Conservation (phyloP, 2,113 vertebrate genomes). For the Empidonax traillii region DNA sequence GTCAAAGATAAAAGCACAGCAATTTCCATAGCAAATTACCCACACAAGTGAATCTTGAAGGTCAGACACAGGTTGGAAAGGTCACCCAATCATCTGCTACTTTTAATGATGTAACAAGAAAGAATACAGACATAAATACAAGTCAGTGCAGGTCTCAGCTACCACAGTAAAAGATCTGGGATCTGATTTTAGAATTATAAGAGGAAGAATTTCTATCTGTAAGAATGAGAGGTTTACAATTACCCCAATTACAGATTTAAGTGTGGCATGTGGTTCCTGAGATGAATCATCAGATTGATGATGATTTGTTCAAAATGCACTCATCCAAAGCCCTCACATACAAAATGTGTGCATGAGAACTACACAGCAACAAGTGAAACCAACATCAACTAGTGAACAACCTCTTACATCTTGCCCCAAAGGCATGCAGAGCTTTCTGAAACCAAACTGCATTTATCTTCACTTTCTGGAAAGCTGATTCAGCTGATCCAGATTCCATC, state of each 20-base stretch:
- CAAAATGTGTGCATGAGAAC: neutral
- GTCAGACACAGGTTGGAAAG: conserved; percentile 56
- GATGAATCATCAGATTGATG: conserved; percentile 51
- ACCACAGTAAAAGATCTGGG: neutral
- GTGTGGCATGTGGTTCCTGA: conserved; percentile 5
- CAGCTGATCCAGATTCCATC: neutral
- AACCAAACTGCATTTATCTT: neutral
- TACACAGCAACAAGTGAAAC: conserved; percentile 12
- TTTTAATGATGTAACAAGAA: conserved; percentile 6
- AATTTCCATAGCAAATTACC: conserved; percentile 66
- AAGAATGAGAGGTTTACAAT: conserved; percentile 49
- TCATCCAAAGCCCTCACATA: neutral
- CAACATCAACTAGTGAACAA: neutral
- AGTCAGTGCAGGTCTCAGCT: neutral
- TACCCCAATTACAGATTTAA: conserved; percentile 31
- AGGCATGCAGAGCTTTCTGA: neutral
- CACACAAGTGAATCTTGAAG: conserved; percentile 61
- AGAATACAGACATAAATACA: conserved; percentile 7
- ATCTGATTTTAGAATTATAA: neutral
- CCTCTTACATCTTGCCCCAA: neutral
- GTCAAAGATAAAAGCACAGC: conserved; percentile 28
- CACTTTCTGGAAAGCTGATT: neutral
- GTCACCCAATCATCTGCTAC: conserved; percentile 37
- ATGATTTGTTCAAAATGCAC: conserved; percentile 39
- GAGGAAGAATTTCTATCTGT: conserved; percentile 18